Percentiles rank a stretch among this genome's conserved stretches.
Conservation (phyloP, 2,888 invertebrate species). For the Leucophora obtusa region DNA sequence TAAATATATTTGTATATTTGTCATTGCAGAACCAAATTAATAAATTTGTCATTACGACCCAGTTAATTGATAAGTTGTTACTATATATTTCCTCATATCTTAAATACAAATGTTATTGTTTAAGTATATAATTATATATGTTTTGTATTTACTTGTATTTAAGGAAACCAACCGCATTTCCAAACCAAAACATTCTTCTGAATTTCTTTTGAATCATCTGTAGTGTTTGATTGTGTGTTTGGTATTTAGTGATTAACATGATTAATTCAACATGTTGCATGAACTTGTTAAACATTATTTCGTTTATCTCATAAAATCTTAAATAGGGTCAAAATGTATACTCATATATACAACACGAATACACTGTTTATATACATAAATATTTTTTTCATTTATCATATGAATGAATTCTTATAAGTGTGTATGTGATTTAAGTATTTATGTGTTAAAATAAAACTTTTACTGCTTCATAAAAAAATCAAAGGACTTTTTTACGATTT, state of each 20-base stretch:
- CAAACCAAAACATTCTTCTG: too few species aligned
- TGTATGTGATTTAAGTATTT: not conserved
- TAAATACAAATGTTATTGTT: too few species aligned
- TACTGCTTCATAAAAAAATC: slow-evolving; percentile 70
- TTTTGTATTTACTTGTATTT: too few species aligned
- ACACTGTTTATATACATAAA: not conserved
- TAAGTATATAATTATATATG: too few species aligned
- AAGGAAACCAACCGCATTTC: too few species aligned
- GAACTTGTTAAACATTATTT: not conserved
- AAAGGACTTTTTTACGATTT: slow-evolving; percentile 68
- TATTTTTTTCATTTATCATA: not conserved
- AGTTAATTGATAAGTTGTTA: not conserved
- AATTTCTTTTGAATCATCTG: too few species aligned
- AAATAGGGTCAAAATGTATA: not conserved
- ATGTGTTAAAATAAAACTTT: slow-evolving; percentile 72
- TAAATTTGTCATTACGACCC: not conserved
- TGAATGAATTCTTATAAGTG: slow-evolving; percentile 15
- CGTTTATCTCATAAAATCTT: not conserved
- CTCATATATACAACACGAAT: not conserved
- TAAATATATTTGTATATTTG: not conserved
- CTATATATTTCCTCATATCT: too few species aligned
- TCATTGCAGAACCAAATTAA: not conserved
- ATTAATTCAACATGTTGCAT: slow-evolving; percentile 5
- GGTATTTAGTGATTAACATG: not conserved
- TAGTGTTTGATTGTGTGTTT: not conserved